Evolutionary conservation across 1,140 invertebrate genomes (phyloP), one percentile per base, ranked within the genome.

Genomic region (Platyura marginata): DNA sequence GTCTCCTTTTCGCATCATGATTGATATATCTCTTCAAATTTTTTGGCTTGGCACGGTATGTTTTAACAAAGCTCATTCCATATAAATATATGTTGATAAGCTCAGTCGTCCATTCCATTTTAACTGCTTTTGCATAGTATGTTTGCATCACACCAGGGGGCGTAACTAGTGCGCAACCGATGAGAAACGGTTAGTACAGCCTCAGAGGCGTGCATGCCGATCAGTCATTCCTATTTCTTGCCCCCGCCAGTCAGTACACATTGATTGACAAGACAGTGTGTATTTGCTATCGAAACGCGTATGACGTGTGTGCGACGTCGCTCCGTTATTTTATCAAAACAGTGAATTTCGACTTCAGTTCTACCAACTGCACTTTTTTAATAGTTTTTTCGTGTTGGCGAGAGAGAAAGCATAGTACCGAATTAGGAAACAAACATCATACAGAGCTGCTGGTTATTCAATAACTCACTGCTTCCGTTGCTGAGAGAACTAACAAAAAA

Each of bases 231-330:
- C 36, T 5, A 18, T 18, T 18, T 20, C 36, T 38, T 38, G 36
- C 36, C 36, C 36, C 36, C 16, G 36, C 36, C 20, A 38, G 36
- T 20, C 18, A 18, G 10, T 38, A 8, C 36, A 18, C n/a, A 18
- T 18, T 38, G 56, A 58, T 57, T 59, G 56, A 59, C 56, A 57
- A 49, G 46, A 44, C 47, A 55, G 55, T 61, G 55, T 60, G 55
- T 56, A 57, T 60, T 61, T 60, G 55, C 51, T 55, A 55, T 53
- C 57, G 57, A 60, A 61, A 46, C 55, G 56, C 52, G 54, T 59
- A 57, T 55, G 54, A 60, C 58, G 58, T 60, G 56, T 50, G 48
- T 43, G 20, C 38, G 38, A 23, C 38, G 38, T 40, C 38, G 38
- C 38, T 40, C 38, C 38, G 38, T 40, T 40, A 18, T 36, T 36